Evolutionary conservation across 2,797 vertebrate genomes (phyloP).

Genomic region (Sphenopsis melanotis): DNA sequence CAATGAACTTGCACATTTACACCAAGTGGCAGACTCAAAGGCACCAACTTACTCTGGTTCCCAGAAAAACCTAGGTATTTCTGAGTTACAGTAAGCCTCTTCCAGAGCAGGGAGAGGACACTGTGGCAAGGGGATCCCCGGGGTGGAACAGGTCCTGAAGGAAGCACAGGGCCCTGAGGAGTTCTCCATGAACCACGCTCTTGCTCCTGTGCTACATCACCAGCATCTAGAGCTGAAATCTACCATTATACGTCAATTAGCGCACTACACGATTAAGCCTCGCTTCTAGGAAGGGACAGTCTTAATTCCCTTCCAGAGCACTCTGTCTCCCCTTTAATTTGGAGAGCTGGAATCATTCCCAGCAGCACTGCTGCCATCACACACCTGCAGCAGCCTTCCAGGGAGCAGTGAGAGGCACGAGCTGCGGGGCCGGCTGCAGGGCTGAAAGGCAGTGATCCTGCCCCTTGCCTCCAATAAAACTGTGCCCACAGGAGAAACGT

Average conservation of each 20-base stretch:
- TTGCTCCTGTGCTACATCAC: background rate
- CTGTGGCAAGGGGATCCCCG: rapidly evolving
- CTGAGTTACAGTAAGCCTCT: background rate
- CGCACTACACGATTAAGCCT: background rate
- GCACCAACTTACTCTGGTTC: background rate
- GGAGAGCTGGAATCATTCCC: background rate
- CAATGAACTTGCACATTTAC: background rate
- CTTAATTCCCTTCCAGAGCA: background rate
- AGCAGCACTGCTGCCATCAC: background rate
- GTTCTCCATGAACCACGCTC: background rate
- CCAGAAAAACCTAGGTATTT: background rate
- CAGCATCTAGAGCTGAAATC: background rate
- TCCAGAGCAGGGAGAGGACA: background rate
- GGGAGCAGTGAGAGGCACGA: background rate
- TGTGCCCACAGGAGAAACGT: background rate
- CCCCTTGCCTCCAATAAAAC: background rate
- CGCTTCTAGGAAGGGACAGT: background rate
- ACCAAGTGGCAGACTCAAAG: background rate
- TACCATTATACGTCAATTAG: background rate
- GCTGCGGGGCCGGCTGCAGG: background rate
- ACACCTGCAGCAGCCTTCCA: background rate
- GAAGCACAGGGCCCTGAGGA: background rate
- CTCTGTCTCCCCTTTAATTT: background rate
- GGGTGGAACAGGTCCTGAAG: background rate
- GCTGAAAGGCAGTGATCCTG: background rate